phyloP scores from a whole-genome alignment of 2,113 vertebrate genomes.

The Chiloscyllium plagiosum region DNA sequence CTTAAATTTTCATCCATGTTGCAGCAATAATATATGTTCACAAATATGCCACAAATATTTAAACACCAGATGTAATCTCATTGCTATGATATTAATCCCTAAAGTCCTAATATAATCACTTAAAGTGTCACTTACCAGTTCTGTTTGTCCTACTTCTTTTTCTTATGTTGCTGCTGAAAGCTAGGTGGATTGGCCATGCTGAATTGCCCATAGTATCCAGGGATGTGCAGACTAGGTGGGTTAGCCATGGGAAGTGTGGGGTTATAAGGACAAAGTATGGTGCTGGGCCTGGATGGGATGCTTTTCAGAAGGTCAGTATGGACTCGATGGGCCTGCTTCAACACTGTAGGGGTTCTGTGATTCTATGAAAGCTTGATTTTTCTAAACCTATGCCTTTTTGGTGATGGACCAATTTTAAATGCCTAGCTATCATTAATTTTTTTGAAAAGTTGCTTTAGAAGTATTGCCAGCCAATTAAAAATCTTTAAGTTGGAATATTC shows the following conservation, averaged over 20 bases:
- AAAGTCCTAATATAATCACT: not conserved
- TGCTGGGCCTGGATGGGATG: too few relatives aligned
- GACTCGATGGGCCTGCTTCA: too few relatives aligned
- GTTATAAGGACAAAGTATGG: too few relatives aligned
- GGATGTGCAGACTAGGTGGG: too few relatives aligned
- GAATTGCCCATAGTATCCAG: too few relatives aligned
- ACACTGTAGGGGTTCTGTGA: too few relatives aligned
- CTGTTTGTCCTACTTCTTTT: not conserved
- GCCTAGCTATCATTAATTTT: not conserved
- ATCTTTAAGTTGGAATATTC: not conserved
- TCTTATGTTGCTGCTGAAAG: not conserved
- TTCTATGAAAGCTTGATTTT: not conserved
- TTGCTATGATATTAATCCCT: not conserved
- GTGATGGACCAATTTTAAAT: not conserved
- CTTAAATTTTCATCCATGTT: not conserved
- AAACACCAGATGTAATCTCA: not conserved
- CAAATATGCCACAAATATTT: not conserved
- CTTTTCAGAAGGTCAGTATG: too few relatives aligned
- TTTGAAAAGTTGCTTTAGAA: not conserved
- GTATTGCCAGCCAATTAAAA: not conserved
- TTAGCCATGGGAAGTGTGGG: too few relatives aligned
- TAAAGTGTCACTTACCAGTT: not conserved
- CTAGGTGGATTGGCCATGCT: too few relatives aligned
- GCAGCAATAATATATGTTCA: not conserved
- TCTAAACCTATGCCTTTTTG: not conserved